Evolutionary conservation across 2,888 invertebrate species (phyloP).

Genomic region (Thumatha senex): DNA sequence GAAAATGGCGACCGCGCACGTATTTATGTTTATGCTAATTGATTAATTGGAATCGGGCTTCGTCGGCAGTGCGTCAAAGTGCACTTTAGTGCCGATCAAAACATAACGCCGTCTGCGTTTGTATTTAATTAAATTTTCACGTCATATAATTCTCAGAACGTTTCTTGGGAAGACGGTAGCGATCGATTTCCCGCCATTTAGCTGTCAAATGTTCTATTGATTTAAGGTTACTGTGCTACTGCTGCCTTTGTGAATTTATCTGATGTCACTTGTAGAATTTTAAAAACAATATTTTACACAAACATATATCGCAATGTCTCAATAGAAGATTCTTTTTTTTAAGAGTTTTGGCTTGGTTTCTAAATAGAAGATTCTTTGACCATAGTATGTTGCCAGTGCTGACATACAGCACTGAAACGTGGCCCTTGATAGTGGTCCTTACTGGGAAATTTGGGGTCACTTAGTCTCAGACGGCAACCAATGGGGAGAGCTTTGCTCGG

Average conservation of each 20-base stretch:
- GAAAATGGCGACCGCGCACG: constrained; percentile 37
- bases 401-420: no score
- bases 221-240: constrained; percentile 3
- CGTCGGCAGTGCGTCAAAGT: constrained; percentile 44
- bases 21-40: constrained; percentile 46
- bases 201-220: constrained; percentile 21
- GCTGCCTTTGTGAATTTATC: background rate
- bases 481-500: no score
- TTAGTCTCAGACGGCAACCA: no score
- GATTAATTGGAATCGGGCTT: constrained; percentile 49
- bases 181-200: constrained; percentile 36
- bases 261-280: background rate
- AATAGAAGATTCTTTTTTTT: no score
- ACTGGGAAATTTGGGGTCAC: no score
- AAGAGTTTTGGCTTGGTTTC: no score
- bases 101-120: constrained; percentile 26
- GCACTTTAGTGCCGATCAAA: constrained; percentile 35
- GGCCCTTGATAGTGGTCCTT: no score
- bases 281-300: background rate
- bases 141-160: constrained; percentile 26
- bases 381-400: no score
- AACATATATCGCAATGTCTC: no score
- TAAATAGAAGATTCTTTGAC: no score
- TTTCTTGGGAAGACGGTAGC: constrained; percentile 35
- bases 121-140: constrained; percentile 38